A percentile compares a stretch with the other conserved stretches of the same genome.
Conservation (phyloP, 2,113 vertebrate species). For the Stictonetta naevosa region DNA sequence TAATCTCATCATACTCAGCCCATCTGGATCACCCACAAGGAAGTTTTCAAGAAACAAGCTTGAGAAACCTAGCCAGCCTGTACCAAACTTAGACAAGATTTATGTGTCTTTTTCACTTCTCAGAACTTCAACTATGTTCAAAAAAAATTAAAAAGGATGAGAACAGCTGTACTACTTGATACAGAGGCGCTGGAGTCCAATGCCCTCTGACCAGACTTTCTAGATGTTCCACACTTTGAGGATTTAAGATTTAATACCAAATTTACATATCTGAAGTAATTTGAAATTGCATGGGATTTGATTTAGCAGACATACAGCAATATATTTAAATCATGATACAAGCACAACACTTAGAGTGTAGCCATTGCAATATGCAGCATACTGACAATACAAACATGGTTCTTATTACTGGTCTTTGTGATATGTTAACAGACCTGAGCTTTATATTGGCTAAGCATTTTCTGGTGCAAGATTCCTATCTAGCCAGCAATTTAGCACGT, state of each 20-base stretch:
- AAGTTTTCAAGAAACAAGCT: background rate
- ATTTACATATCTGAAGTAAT: background rate
- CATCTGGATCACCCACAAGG: background rate
- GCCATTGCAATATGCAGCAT: background rate
- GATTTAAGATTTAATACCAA: background rate
- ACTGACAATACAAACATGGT: background rate
- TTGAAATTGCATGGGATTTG: background rate
- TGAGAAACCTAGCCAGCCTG: background rate
- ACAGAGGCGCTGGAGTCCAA: background rate
- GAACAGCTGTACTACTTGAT: background rate
- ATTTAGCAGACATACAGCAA: background rate
- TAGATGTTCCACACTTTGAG: background rate
- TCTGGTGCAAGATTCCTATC: background rate
- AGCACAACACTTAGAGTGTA: background rate
- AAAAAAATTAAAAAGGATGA: background rate
- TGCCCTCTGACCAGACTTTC: background rate
- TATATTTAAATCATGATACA: background rate
- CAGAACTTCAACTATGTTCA: background rate
- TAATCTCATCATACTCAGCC: background rate
- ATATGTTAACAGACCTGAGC: background rate
- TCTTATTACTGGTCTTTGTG: background rate
- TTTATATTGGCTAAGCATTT: background rate
- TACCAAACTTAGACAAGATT: background rate
- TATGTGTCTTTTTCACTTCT: background rate
- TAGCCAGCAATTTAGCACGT: background rate